phyloP scores from a whole-genome alignment of 2,888 invertebrate genomes.

The Rhabditoides inermis region DNA sequence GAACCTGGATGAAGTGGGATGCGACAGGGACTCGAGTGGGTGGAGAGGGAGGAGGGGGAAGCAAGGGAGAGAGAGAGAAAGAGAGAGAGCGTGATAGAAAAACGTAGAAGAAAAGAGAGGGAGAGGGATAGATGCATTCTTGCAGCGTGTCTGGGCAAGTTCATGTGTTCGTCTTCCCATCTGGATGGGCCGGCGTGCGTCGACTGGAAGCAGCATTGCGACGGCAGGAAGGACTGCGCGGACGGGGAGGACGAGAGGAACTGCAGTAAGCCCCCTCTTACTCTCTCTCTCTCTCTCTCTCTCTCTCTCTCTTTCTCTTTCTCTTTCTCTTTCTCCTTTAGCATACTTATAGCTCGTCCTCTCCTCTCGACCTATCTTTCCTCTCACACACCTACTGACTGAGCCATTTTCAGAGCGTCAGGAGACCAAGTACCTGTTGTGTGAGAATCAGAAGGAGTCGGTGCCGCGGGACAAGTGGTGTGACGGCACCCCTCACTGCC shows the following conservation, averaged over 20 bases:
- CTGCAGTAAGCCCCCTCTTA: constrained; percentile 33
- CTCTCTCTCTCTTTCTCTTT: background rate
- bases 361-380: background rate
- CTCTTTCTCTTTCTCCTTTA: constrained; percentile 1
- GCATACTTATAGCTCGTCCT: background rate
- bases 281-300: background rate
- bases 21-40: constrained; percentile 42
- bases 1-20: constrained; percentile 49
- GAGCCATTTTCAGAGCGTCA: constrained; percentile 22
- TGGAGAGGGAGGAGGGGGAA: too few species aligned
- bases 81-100: background rate
- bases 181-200: constrained; percentile 37
- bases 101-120: background rate
- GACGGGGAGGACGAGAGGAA: constrained; percentile 48
- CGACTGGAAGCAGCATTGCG: constrained; percentile 39
- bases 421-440: constrained; percentile 40
- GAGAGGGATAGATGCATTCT: background rate
- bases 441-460: constrained; percentile 50
- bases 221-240: constrained; percentile 42
- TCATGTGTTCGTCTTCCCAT: constrained; percentile 35
- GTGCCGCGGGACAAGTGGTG: constrained; percentile 47
- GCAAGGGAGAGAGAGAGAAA: too few species aligned
- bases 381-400: background rate
- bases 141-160: constrained; percentile 47
- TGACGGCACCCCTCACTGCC: constrained; percentile 43